Conservation (phyloP, 2,113 vertebrate species). For the Ciconia boyciana region DNA sequence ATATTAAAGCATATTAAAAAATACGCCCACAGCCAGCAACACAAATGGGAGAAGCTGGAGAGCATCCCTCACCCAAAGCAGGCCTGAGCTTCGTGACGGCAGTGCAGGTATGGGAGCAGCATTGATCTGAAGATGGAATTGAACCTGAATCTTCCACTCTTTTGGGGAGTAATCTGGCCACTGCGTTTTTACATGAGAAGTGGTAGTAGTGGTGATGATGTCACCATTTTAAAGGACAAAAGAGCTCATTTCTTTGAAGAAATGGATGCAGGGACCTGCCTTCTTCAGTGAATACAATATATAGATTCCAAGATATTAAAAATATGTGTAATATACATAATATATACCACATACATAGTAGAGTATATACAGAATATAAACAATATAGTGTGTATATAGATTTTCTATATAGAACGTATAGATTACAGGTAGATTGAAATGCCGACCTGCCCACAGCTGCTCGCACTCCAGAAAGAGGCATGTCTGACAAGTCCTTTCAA, state of each 20-base stretch:
- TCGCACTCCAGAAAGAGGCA: too few relatives aligned
- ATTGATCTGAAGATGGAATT: background rate
- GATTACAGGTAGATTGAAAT: background rate
- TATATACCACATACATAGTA: too few relatives aligned
- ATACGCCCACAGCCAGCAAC: background rate
- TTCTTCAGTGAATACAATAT: background rate
- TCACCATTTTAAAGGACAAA: background rate
- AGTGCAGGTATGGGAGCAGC: rapidly evolving
- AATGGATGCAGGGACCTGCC: background rate
- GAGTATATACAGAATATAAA: too few relatives aligned
- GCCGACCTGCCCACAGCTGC: too few relatives aligned
- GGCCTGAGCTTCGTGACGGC: background rate
- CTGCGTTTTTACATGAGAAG: background rate
- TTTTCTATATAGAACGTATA: rapidly evolving
- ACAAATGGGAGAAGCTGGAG: background rate
- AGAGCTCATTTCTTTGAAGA: background rate
- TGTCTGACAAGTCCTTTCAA: background rate
- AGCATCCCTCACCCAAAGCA: background rate
- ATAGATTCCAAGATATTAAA: background rate
- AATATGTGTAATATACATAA: background rate
- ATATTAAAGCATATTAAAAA: background rate
- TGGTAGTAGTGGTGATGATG: too few relatives aligned
- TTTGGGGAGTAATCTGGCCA: rapidly evolving
- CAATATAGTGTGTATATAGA: too few relatives aligned
- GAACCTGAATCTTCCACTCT: rapidly evolving